Base-by-base conservation (phyloP, 2,888 invertebrate genomes). In the Atherix ibis region DNA sequence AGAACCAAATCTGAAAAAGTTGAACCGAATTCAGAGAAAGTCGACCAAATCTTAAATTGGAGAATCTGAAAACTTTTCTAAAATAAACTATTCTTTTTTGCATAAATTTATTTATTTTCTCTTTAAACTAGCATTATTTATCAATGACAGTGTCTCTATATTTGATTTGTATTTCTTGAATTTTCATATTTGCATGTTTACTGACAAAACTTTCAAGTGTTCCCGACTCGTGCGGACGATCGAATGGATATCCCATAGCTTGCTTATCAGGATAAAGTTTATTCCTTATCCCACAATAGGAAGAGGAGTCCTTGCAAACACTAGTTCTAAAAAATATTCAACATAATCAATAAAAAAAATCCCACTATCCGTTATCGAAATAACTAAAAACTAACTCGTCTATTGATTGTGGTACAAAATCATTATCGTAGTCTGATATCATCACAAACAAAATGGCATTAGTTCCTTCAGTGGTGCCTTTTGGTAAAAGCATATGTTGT, bases 401-500 rank as follows among this genome's bases (percentile, higher is more conserved):
- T 24, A 43, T 48, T 3, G 40, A 28, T 41, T 56, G 53, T 15
- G 49, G 40, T 12, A 59, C 58, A 8, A 46, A 40, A 42, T 85
- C 84, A 6, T 70, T 67, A 3, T 57, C 60, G 57, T 72, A 78
- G 58, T 84, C 71, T 35, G 83, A 76, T 38, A 84, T 64, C 81
- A 84, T 83, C 26, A 70, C 76, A 54, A 81, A 84, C 27, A 84
- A 61, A 43, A 79, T 71, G 49, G 74, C 70, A 0, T 65, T 58
- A 57, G 68, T 73, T 1, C 84, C 84, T 37, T 68, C 64, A 0
- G 65, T 49, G 4, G 56, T 73, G 4, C 85, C 85, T 57, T 73
- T 78, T 1, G 84, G 79, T 22, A 82, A 44, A 5, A 84, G 66
- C 71, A 85, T 69, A 56, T 85, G 83, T 40, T 82, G 75, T 0